phyloP scores from a whole-genome alignment of 2,797 vertebrate genomes.

The Echiichthys vipera region DNA sequence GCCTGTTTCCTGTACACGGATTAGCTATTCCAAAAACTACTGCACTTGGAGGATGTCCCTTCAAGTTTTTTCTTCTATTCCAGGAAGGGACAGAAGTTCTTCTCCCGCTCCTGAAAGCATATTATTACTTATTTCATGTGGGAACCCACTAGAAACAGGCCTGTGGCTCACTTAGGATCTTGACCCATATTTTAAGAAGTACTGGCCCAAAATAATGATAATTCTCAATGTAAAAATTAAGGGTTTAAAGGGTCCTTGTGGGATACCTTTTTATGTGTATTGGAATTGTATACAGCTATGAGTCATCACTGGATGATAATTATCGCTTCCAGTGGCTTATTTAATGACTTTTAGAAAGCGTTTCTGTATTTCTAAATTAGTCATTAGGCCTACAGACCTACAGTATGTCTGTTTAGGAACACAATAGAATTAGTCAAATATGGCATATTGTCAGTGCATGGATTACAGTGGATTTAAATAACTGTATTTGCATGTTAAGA shows the following conservation, averaged over 20 bases:
- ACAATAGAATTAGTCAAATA: background rate
- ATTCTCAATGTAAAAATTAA: conserved; percentile 43
- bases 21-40: conserved; percentile 73
- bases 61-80: conserved; percentile 30
- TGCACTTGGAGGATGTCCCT: conserved; percentile 58
- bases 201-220: conserved; percentile 44
- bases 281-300: conserved; percentile 18
- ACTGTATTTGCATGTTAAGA: conserved; percentile 14
- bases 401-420: background rate
- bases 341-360: background rate
- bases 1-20: conserved; percentile 78
- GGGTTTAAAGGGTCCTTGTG: conserved; percentile 28
- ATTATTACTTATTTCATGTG: conserved; percentile 71
- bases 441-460: background rate
- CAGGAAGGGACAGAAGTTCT: conserved; percentile 64
- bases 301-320: conserved; percentile 17
- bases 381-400: background rate
- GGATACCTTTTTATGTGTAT: conserved; percentile 19
- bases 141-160: conserved; percentile 62
- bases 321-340: background rate
- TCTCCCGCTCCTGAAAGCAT: conserved; percentile 55
- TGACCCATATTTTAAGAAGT: conserved; percentile 51
- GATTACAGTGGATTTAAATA: conserved; percentile 14
- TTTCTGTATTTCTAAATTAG: conserved; percentile 3
- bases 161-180: conserved; percentile 44